Conservation (phyloP, 2,888 invertebrate species). For the Dasypolia templi region DNA sequence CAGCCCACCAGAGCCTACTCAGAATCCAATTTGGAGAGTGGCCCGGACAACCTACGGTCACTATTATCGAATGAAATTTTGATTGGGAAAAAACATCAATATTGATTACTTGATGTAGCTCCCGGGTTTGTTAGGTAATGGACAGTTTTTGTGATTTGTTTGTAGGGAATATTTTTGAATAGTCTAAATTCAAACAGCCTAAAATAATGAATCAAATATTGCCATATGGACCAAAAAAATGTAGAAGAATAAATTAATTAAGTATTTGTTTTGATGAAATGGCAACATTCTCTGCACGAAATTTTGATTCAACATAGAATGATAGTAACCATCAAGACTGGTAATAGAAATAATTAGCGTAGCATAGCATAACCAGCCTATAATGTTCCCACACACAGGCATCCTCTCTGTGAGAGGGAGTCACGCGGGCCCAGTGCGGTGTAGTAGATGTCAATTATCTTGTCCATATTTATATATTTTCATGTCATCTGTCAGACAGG, state of each 20-base stretch:
- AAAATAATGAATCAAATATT: neutral
- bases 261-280: neutral
- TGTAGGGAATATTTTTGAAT: neutral
- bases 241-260: neutral
- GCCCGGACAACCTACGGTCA: constrained; percentile 48
- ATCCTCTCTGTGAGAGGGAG: no score
- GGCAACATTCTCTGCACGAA: neutral
- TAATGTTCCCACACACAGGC: no score
- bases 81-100: constrained; percentile 65
- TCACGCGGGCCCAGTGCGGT: no score
- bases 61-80: constrained; percentile 68
- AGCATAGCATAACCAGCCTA: no score
- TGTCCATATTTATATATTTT: no score
- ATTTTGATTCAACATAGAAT: no score
- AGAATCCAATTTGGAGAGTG: constrained; percentile 67
- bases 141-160: constrained; percentile 19
- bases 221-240: neutral
- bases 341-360: no score
- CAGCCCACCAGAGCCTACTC: constrained; percentile 29
- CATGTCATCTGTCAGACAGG: no score
- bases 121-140: constrained; percentile 28
- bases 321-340: neutral
- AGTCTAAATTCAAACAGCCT: neutral
- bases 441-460: no score
- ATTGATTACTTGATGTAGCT: constrained; percentile 43